Conservation (phyloP, 2,797 vertebrate genomes). For the Capromys pilorides region DNA sequence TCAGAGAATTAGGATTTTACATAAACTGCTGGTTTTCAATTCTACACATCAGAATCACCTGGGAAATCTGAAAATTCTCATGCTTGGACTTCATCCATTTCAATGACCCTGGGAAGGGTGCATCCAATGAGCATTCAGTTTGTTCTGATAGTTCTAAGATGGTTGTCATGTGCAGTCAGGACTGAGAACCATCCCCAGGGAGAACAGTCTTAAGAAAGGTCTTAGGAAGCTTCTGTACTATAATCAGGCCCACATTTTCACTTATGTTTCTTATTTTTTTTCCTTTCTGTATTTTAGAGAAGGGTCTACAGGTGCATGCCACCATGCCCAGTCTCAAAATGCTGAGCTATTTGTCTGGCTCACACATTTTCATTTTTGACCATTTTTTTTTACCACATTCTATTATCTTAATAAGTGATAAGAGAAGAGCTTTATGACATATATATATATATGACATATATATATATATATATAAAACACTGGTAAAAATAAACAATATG, state of each 20-base stretch:
- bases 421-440: neutral
- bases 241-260: neutral
- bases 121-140: neutral
- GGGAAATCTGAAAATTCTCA: neutral
- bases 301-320: too few species aligned
- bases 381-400: neutral
- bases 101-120: neutral
- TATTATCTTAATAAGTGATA: slow-evolving; percentile 1
- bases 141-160: neutral
- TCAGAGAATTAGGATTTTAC: neutral
- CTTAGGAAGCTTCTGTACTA: neutral
- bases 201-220: neutral
- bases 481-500: slow-evolving; percentile 40
- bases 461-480: slow-evolving; percentile 18
- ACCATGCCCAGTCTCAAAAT: too few species aligned
- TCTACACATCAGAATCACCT: slow-evolving; percentile 1
- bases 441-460: slow-evolving; percentile 28
- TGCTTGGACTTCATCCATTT: neutral
- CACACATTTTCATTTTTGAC: neutral
- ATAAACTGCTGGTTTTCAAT: neutral
- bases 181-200: neutral
- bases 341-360: too few species aligned
- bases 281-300: too few species aligned
- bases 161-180: neutral
- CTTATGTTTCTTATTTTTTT: neutral